A percentile compares a stretch with the other conserved stretches of the same genome.
Conservation (phyloP, 2,113 vertebrate species). For the Hyaena hyaena region DNA sequence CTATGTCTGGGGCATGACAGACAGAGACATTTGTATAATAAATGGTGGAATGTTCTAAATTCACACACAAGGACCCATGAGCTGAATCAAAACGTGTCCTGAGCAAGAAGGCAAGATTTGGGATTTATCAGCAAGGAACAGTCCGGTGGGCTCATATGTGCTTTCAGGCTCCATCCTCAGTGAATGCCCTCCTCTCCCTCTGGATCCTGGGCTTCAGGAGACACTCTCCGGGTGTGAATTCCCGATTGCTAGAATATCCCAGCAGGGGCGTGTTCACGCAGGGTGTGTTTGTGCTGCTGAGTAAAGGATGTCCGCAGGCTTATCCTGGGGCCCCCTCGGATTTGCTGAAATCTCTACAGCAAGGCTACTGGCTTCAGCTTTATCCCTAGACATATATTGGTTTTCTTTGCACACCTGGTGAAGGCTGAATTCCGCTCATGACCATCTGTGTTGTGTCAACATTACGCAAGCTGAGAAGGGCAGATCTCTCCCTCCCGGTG, state of each 20-base stretch:
- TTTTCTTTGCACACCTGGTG: not conserved
- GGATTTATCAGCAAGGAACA: accelerated
- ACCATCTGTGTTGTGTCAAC: not conserved
- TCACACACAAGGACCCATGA: not conserved
- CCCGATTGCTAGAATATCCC: not conserved
- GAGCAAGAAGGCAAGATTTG: not conserved
- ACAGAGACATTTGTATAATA: not conserved
- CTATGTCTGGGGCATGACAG: not conserved
- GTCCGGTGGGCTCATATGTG: accelerated
- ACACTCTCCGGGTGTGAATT: not conserved
- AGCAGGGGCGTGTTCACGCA: not conserved
- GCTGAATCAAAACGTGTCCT: not conserved
- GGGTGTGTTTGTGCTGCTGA: accelerated
- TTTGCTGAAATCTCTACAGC: not conserved
- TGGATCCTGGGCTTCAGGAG: not conserved
- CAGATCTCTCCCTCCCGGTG: not conserved
- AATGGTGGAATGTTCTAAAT: not conserved
- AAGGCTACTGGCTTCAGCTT: not conserved
- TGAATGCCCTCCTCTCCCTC: not conserved
- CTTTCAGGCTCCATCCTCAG: not conserved
- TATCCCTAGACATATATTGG: not conserved
- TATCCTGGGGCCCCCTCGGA: accelerated
- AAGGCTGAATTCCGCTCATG: not conserved
- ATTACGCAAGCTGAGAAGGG: not conserved
- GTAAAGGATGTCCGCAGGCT: not conserved